phyloP scores from a whole-genome alignment of 1,140 invertebrate genomes.

The Nephila pilipes region DNA sequence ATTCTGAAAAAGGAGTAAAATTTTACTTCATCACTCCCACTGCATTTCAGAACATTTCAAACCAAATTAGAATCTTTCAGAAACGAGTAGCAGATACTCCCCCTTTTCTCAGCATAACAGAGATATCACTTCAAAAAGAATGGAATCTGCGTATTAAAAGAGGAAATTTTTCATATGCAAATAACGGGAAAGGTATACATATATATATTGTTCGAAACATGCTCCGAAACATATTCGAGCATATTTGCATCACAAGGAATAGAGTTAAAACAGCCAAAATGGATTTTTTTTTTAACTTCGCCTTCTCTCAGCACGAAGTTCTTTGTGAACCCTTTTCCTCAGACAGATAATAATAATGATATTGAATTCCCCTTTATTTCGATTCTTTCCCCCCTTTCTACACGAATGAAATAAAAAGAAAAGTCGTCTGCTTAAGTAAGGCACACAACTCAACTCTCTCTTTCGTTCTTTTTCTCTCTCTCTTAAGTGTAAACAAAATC shows the following conservation, averaged over 20 bases:
- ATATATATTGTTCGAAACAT: conserved; percentile 20
- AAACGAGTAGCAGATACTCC: background rate
- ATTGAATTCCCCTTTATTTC: conserved; percentile 49
- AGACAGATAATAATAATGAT: conserved; percentile 69
- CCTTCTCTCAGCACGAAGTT: conserved; percentile 1
- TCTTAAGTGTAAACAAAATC: conserved; percentile 60
- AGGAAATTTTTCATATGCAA: conserved; percentile 56
- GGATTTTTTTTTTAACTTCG: conserved; percentile 50
- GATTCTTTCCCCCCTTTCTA: background rate
- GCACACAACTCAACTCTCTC: background rate
- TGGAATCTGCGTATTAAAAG: conserved; percentile 1
- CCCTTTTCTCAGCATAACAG: background rate
- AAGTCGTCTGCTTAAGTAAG: conserved; percentile 26
- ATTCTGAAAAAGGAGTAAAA: background rate
- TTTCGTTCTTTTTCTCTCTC: background rate
- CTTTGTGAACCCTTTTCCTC: conserved; percentile 40
- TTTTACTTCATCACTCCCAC: background rate
- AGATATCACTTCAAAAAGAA: conserved; percentile 48
- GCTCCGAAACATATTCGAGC: conserved; percentile 16
- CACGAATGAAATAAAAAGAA: conserved; percentile 15
- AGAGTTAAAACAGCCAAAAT: conserved; percentile 64
- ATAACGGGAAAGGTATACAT: conserved; percentile 19
- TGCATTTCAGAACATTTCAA: conserved; percentile 29
- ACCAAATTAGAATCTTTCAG: conserved; percentile 49
- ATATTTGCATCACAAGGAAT: conserved; percentile 55